A percentile compares a stretch with the other conserved stretches of the same genome.
Evolutionary conservation across 2,888 invertebrate genomes (phyloP).

Genomic region (Drosophila eohydei): DNA sequence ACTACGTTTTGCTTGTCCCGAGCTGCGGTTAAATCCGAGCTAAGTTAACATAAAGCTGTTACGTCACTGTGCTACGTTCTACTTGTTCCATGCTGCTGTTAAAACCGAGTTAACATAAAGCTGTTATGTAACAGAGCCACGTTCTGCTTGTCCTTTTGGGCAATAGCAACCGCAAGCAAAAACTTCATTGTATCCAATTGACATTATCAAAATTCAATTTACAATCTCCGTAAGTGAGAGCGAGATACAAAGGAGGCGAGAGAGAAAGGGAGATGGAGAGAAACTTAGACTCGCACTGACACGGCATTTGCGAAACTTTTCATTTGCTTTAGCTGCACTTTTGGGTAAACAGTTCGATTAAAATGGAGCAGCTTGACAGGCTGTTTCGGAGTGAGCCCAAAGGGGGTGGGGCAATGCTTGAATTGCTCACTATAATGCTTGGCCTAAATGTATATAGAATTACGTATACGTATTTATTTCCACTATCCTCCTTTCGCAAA

Average conservation of each 20-base stretch:
- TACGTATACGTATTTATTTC: constrained; percentile 38
- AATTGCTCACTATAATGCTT: constrained; percentile 56
- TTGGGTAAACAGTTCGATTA: constrained; percentile 78
- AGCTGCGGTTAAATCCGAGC: neutral
- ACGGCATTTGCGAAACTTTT: constrained; percentile 67
- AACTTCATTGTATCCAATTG: constrained; percentile 68
- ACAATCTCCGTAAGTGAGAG: constrained; percentile 55
- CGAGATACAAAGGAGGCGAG: neutral
- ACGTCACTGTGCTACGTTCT: neutral
- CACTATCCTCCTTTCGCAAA: constrained; percentile 64
- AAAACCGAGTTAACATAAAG: neutral
- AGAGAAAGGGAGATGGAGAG: neutral
- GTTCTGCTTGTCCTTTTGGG: neutral
- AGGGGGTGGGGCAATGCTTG: constrained; percentile 24
- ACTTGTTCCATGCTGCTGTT: neutral
- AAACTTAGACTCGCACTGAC: constrained; percentile 44
- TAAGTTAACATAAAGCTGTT: constrained; percentile 13
- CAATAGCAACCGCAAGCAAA: constrained; percentile 53
- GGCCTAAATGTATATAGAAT: constrained; percentile 61
- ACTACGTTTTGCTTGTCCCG: neutral
- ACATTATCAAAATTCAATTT: constrained; percentile 80
- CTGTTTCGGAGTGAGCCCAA: neutral
- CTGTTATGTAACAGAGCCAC: constrained; percentile 8
- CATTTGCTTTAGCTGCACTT: constrained; percentile 76
- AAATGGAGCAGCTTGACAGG: constrained; percentile 64